phyloP scores from a whole-genome alignment of 2,797 vertebrate species.

The Apodemus agrarius region DNA sequence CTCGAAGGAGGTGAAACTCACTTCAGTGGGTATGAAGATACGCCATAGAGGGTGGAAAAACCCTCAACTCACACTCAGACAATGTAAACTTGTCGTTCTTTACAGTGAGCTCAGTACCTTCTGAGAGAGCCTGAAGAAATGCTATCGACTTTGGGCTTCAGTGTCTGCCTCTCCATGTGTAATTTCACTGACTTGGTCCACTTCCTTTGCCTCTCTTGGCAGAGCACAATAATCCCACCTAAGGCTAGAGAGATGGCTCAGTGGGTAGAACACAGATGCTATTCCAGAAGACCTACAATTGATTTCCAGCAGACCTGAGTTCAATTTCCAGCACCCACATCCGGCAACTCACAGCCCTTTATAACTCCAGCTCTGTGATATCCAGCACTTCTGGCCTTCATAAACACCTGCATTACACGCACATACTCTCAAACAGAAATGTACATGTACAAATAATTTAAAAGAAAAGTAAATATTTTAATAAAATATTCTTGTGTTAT shows the following conservation, averaged over 20 bases:
- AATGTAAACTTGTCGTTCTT: background rate
- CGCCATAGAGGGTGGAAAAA: background rate
- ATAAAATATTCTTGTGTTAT: conserved; percentile 28
- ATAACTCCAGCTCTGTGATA: background rate
- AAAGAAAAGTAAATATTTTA: background rate
- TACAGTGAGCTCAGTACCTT: background rate
- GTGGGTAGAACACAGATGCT: background rate
- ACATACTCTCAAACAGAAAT: background rate
- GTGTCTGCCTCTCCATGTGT: background rate
- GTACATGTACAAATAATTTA: background rate
- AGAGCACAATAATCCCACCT: background rate
- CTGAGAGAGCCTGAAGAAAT: conserved; percentile 2
- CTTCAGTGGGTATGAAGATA: background rate
- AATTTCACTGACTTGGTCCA: background rate
- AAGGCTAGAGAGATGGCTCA: background rate
- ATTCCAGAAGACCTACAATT: background rate
- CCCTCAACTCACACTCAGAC: background rate
- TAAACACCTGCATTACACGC: background rate
- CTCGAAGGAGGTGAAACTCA: background rate
- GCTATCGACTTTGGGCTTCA: background rate
- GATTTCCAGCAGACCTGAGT: too few relatives aligned
- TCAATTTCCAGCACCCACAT: background rate
- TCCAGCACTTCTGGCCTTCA: background rate
- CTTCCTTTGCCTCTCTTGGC: conserved; percentile 1
- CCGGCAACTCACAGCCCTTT: background rate